These are phyloP conservation scores for Ephydatia muelleri DNA, from an alignment of 37 sponge, comb jelly and placozoan genomes.

Conservation along the genomic window DNA sequence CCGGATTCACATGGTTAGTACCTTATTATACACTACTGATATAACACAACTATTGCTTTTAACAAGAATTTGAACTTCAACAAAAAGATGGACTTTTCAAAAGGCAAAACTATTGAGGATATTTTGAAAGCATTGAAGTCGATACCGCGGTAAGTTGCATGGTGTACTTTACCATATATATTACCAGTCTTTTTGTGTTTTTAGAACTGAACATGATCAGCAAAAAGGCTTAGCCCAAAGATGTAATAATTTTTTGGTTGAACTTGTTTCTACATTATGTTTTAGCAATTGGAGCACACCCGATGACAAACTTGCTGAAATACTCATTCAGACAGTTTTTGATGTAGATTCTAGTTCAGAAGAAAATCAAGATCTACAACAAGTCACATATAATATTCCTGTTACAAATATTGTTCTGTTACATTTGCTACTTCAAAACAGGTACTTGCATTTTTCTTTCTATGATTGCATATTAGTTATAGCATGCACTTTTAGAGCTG, in stretches of 20 bases:
- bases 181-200: too few relatives aligned
- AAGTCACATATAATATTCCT: constrained; percentile 37
- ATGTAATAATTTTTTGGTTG: constrained; percentile 65
- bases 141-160: neutral
- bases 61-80: constrained; percentile 13
- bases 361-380: constrained; percentile 16
- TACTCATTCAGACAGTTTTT: constrained; percentile 58
- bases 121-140: constrained; percentile 24
- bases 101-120: constrained; percentile 14
- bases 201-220: too few relatives aligned
- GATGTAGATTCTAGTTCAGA: constrained; percentile 6
- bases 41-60: neutral
- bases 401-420: constrained; percentile 61
- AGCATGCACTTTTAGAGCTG: neutral
- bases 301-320: constrained; percentile 48
- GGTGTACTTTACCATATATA: too few relatives aligned
- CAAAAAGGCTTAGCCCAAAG: too few relatives aligned
- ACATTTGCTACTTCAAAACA: constrained; percentile 62
- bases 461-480: neutral
- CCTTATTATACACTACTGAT: too few relatives aligned
- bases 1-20: constrained; percentile 44
- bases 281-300: constrained; percentile 56
- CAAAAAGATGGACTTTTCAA: constrained; percentile 15
- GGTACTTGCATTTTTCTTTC: constrained; percentile 32
- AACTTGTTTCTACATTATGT: constrained; percentile 73